Evolutionary conservation across 2,113 vertebrate species (phyloP).

Genomic region (Nycticryphes semicollaris): DNA sequence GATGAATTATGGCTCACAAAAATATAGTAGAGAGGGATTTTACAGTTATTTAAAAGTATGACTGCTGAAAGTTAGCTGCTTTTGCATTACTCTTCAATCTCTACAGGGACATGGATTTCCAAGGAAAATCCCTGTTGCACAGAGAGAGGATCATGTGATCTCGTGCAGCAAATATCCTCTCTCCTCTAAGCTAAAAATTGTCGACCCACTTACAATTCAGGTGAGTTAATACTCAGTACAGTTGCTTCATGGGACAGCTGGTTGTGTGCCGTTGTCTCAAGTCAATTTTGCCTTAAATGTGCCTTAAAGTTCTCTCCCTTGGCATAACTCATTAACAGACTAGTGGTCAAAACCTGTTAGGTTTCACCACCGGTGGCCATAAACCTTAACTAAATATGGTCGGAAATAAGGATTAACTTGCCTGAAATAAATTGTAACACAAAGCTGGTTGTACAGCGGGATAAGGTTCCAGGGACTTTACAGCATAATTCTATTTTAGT

Average conservation of each 20-base stretch:
- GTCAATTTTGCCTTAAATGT: neutral
- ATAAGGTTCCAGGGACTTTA: neutral
- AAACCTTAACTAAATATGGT: neutral
- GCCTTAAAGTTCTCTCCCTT: neutral
- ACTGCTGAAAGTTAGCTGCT: neutral
- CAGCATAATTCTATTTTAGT: neutral
- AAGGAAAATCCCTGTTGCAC: neutral
- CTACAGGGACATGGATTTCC: neutral
- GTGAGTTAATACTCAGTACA: neutral
- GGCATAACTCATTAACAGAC: neutral
- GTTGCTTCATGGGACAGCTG: neutral
- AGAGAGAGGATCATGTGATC: neutral
- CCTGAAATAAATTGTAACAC: neutral
- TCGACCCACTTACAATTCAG: neutral
- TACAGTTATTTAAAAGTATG: neutral
- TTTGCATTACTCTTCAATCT: neutral
- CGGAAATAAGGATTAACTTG: neutral
- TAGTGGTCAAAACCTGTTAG: neutral
- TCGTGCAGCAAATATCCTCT: neutral
- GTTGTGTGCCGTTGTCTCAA: neutral
- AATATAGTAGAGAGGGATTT: neutral
- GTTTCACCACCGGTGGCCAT: neutral
- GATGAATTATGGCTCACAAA: neutral
- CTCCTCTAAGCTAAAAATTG: neutral
- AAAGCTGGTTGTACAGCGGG: neutral